These are phyloP conservation scores for Phrynosoma blainvillii DNA, from an alignment of 2,113 vertebrate species.

Conservation along the genomic window DNA sequence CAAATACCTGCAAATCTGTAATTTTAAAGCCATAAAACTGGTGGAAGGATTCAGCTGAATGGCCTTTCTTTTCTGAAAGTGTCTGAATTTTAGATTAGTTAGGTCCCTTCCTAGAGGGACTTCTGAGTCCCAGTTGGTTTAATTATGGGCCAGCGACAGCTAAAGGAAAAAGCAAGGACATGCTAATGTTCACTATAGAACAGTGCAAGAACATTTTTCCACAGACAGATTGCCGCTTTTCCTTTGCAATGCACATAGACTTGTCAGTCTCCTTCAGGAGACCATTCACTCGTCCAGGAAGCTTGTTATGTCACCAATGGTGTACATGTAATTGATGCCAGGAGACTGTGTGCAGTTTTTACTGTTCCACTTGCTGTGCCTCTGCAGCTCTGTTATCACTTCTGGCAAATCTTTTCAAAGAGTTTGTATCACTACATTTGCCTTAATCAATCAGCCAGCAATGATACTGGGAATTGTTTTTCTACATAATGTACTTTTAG, in stretches of 20 bases:
- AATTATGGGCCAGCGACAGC: conserved; percentile 17
- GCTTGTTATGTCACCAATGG: neutral
- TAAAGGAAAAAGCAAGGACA: conserved; percentile 19
- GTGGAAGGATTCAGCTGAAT: neutral
- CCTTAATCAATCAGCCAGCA: conserved; percentile 8
- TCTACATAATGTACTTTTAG: neutral
- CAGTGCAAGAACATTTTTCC: neutral
- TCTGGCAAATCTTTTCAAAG: conserved; percentile 6
- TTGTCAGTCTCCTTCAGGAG: neutral
- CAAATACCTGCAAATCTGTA: neutral
- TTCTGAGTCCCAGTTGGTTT: conserved; percentile 9
- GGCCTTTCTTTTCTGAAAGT: neutral
- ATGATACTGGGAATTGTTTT: neutral
- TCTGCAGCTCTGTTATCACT: neutral
- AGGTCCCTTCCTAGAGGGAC: neutral
- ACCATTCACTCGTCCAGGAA: neutral
- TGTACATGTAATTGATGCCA: neutral
- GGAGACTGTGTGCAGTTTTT: neutral
- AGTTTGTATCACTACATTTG: conserved; percentile 7
- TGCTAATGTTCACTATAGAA: neutral
- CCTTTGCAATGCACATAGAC: neutral
- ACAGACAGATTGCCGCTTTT: conserved; percentile 1
- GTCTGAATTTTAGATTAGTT: conserved; percentile 11
- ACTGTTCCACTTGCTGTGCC: neutral
- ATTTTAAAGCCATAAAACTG: conserved; percentile 9